These are phyloP conservation scores for Calliopum simillimum DNA, from an alignment of 2,888 invertebrate species.

Conservation along the genomic window DNA sequence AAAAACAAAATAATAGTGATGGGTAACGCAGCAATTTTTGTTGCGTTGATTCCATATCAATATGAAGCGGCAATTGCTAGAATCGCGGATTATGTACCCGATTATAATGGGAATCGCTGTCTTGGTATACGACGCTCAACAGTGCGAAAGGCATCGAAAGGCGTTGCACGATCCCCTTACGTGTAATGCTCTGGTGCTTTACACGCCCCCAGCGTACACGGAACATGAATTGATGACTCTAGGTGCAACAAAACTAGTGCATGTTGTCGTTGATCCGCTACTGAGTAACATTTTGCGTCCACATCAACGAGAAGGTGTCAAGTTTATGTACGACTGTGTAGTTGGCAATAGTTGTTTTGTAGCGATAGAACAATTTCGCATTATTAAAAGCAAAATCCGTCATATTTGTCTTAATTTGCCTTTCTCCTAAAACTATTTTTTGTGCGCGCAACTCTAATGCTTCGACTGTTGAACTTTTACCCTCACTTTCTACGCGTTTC, in stretches of 20 bases:
- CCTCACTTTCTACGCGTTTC: slow-evolving; percentile 44
- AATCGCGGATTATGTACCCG: slow-evolving; percentile 86
- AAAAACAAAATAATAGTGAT: no score
- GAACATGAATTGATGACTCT: slow-evolving; percentile 90
- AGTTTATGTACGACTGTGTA: slow-evolving; percentile 99
- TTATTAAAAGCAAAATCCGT: slow-evolving; percentile 38
- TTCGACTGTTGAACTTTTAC: slow-evolving; percentile 44
- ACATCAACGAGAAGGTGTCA: slow-evolving; percentile 98
- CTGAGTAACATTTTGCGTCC: slow-evolving; percentile 91
- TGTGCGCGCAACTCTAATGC: slow-evolving; percentile 36
- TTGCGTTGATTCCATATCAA: no score
- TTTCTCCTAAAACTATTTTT: slow-evolving; percentile 9
- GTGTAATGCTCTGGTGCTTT: slow-evolving; percentile 91
- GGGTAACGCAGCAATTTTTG: no score
- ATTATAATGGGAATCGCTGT: slow-evolving; percentile 77
- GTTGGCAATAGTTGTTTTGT: slow-evolving; percentile 90
- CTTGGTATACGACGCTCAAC: slow-evolving; percentile 79
- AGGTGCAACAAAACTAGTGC: slow-evolving; percentile 79
- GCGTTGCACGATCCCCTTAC: slow-evolving; percentile 92
- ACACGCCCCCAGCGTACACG: slow-evolving; percentile 83
- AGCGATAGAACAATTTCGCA: no score
- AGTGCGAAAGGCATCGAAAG: slow-evolving; percentile 71
- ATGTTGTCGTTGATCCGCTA: slow-evolving; percentile 97
- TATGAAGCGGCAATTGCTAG: slow-evolving; percentile 86
- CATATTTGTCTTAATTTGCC: slow-evolving; percentile 30